A percentile compares a stretch with the other conserved stretches of the same genome.
phyloP scores from a whole-genome alignment of 2,797 vertebrate genomes.

The Notamacropus eugenii region DNA sequence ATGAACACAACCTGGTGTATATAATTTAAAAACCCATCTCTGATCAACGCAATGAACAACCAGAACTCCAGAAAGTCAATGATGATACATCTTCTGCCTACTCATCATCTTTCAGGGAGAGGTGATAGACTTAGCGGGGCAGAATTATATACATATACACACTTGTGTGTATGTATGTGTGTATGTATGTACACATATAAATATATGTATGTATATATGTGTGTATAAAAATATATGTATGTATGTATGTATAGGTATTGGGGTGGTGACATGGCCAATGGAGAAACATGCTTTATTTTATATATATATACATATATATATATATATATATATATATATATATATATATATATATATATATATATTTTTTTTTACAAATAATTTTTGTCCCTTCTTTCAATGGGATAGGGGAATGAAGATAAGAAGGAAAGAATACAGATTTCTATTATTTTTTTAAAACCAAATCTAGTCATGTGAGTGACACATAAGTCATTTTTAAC shows the following conservation, averaged over 20 bases:
- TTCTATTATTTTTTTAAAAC: slow-evolving; percentile 5
- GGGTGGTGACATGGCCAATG: not conserved
- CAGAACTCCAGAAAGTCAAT: not conserved
- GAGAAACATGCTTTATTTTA: not conserved
- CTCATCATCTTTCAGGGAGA: not conserved
- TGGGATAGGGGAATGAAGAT: rapidly evolving
- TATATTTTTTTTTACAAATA: not conserved
- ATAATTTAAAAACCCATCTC: not conserved
- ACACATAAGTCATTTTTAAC: slow-evolving; percentile 15
- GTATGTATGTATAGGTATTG: not conserved
- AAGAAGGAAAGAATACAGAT: not conserved
- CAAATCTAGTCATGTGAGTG: slow-evolving; percentile 16
- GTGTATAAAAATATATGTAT: no score
- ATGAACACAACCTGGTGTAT: not conserved
- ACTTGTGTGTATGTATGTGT: not conserved
- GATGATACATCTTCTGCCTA: not conserved
- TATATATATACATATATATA: not conserved
- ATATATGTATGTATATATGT: not conserved
- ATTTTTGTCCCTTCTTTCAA: not conserved
- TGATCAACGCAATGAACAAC: not conserved
- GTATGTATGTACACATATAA: not conserved
- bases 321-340: not conserved
- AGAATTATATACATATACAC: slow-evolving; percentile 44
- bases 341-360: not conserved
- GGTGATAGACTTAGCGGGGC: not conserved